Conservation (phyloP, 2,113 vertebrate genomes). For the Leptobrachium leishanense region DNA sequence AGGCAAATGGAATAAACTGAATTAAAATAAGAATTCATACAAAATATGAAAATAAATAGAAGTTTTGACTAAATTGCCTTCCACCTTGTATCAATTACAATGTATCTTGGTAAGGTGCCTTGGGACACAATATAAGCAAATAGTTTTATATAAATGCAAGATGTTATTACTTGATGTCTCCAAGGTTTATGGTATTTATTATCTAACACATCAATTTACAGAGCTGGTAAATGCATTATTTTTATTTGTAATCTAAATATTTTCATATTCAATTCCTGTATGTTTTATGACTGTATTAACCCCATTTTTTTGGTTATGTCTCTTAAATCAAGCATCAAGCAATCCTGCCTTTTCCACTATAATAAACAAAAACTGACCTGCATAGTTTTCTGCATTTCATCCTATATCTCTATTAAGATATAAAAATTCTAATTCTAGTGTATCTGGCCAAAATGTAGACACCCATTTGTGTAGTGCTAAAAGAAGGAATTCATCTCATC, state of each 20-base stretch:
- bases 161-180: constrained; percentile 35
- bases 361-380: too few species aligned
- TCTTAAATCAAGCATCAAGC: too few species aligned
- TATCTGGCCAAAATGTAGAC: too few species aligned
- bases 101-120: constrained; percentile 14
- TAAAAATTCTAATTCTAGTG: too few species aligned
- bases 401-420: too few species aligned
- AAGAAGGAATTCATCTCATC: too few species aligned
- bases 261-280: constrained; percentile 1
- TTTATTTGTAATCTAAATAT: constrained; percentile 6
- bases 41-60: constrained; percentile 1
- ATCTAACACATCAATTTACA: constrained; percentile 22
- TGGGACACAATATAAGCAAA: constrained; percentile 37
- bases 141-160: constrained; percentile 45
- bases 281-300: constrained; percentile 7
- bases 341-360: too few species aligned
- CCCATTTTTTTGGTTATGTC: not conserved
- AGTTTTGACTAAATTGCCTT: constrained; percentile 7
- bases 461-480: too few species aligned
- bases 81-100: constrained; percentile 24
- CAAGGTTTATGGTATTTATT: constrained; percentile 36
- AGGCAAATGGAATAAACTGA: not conserved
- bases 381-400: too few species aligned
- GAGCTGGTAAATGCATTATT: constrained; percentile 14
- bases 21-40: constrained; percentile 1